Base-by-base conservation (phyloP, 2,797 vertebrate genomes). In the Apodemus agrarius region DNA sequence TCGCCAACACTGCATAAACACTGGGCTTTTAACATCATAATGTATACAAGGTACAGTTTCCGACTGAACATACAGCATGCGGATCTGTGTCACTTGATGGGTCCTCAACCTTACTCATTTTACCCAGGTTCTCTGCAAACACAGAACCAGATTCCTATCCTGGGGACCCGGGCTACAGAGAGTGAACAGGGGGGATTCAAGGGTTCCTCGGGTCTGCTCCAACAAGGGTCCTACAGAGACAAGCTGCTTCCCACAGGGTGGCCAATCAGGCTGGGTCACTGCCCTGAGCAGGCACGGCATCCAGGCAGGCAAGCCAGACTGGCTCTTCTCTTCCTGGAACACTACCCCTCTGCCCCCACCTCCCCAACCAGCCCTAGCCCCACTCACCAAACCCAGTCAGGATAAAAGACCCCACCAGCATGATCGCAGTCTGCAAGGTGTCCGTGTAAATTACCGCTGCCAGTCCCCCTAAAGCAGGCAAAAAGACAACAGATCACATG, bases 391-490 rank as follows among this genome's bases (percentile, higher is more conserved):
- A 99, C 52, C 99, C 99, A 98, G 99, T 99, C 9, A 99, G 99
- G 97, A 99, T 99, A 87, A 99, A 98, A 76, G 99, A 99, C 69
- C 99, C 99, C 90, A 99, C 97, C n/a, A 99, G 65, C 99, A 99
- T 99, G 98, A 99, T 99, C 67, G 98, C 43, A 0, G 99, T 99
- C 98, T 99, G 99, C 87, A 99, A 97, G 9, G 99, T 99, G 97
- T 99, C 99, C 1, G 99, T 99, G 98, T 99, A 99, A 97, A 99
- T 99, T 96, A 99, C 99, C n/a, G 99, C 99, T 2, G 99, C 99
- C 96, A 99, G 97, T 81, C 99, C 99, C 98, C 99, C 99, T 99
- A 94, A 94, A 19, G 91, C 43, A 85, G 76, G 52, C 22, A 92
- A 97, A 79, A 61, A 91, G 54, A 97, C 93, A 95, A 67, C 76